Base-by-base conservation (phyloP, 2,797 vertebrate species). In the Dallia pectoralis region DNA sequence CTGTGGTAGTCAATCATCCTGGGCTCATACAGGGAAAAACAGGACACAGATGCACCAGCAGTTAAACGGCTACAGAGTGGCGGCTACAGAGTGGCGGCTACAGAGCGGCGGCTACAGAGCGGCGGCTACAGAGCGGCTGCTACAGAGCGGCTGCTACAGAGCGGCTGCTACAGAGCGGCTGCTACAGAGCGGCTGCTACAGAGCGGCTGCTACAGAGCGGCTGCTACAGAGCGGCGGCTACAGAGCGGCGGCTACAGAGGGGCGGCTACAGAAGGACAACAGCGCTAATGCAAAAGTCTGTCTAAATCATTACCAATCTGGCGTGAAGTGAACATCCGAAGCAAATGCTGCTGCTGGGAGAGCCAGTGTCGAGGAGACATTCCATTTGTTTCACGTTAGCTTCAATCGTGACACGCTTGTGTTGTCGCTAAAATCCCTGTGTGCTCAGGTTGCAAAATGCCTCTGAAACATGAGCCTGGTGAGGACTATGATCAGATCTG, bases 1-100 rank as follows among this genome's bases (percentile, higher is more conserved):
- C 82, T 84, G 79, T 84, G 84, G 80, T 82, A 79, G 89, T 90
- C 88, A 90, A 88, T 89, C 89, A 87, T 77, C 75, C 74, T 73
- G 76, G 56, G 77, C 81, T 85, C 65, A 69, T 69, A 81, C 79
- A 83, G 76, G 67, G 63, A 85, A 77, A 82, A 72, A 36, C 74
- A 53, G 75, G 36, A 40, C 36, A 40, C 5, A 9, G 36, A 9
- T 40, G 5, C 36, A 40, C 9, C 36, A 49, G 66, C 25, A 51
- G 64, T 40, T n/a, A n/a, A n/a, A n/a, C n/a, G n/a, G n/a, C n/a
- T 71, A 11, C 69, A 67, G 30, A 67, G 25, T 47, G 12, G 67
- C 66, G 67, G 1, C 25, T 36, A 67, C 32, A 77, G 22, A 29
- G 51, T 19, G 51, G 22, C n/a, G 9, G 8, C n/a, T 22, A 67